Conservation (phyloP, 2,113 vertebrate species). For the Scytalopus superciliaris region DNA sequence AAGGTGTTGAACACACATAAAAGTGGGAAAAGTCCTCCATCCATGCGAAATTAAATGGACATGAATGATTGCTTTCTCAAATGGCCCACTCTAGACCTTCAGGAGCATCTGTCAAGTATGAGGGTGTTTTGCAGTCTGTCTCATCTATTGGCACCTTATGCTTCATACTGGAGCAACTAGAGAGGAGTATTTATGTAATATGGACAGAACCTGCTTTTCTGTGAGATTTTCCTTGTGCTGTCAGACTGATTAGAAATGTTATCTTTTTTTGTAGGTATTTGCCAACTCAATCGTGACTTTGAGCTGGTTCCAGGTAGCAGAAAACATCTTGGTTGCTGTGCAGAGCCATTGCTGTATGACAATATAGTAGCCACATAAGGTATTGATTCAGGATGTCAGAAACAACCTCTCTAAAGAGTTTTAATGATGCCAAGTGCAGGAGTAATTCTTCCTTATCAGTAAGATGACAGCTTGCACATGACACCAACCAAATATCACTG, state of each 20-base stretch:
- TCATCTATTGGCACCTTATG: not conserved
- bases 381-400: not conserved
- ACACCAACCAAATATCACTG: not conserved
- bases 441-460: not conserved
- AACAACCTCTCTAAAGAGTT: not conserved
- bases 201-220: not conserved
- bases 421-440: not conserved
- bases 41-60: not conserved
- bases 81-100: not conserved
- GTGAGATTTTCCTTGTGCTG: not conserved
- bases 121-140: not conserved
- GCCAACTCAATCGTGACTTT: not conserved
- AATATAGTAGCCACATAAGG: not conserved
- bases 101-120: not conserved
- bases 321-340: not conserved
- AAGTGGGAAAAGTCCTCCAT: not conserved
- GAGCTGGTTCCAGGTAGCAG: not conserved
- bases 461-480: not conserved
- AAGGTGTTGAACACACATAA: not conserved
- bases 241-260: not conserved
- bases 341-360: not conserved
- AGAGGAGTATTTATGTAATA: not conserved
- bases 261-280: not conserved
- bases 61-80: not conserved
- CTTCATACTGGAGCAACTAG: not conserved